Conservation (phyloP, 2,113 vertebrate genomes). For the Leucosticte australis region DNA sequence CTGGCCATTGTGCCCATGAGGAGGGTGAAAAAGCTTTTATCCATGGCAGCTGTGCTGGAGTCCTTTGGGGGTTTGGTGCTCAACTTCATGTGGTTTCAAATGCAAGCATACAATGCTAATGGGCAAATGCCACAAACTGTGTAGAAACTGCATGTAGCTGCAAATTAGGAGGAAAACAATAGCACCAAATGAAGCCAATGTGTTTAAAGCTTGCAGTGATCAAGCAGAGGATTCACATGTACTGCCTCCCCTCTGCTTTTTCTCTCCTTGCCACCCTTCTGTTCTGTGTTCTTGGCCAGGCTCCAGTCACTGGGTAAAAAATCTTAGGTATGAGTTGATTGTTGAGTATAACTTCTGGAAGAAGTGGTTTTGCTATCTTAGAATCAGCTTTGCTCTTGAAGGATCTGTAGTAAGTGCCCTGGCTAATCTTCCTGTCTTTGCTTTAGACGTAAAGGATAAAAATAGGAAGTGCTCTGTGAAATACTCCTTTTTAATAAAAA, state of each 20-base stretch:
- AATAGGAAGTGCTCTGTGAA: neutral
- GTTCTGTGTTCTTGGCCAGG: neutral
- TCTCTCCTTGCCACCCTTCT: neutral
- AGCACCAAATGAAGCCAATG: neutral
- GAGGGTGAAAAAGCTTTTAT: neutral
- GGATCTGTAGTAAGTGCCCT: neutral
- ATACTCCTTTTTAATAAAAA: neutral
- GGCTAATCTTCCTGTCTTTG: neutral
- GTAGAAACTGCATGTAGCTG: neutral
- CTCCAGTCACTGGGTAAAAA: neutral
- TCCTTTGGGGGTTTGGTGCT: neutral
- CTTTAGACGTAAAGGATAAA: neutral
- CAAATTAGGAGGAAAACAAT: neutral
- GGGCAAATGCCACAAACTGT: neutral
- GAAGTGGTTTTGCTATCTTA: neutral
- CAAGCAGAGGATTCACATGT: neutral
- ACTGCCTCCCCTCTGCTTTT: neutral
- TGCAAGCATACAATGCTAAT: neutral
- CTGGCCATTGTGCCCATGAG: neutral
- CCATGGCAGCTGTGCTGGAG: neutral
- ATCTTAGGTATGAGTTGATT: neutral
- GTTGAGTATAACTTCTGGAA: neutral
- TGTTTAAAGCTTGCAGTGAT: neutral
- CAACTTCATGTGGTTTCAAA: neutral
- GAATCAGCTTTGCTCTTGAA: neutral